A percentile compares a stretch with the other conserved stretches of the same genome.
These are phyloP conservation scores for Merodon equestris DNA, from an alignment of 2,888 invertebrate species.

Conservation along the genomic window DNA sequence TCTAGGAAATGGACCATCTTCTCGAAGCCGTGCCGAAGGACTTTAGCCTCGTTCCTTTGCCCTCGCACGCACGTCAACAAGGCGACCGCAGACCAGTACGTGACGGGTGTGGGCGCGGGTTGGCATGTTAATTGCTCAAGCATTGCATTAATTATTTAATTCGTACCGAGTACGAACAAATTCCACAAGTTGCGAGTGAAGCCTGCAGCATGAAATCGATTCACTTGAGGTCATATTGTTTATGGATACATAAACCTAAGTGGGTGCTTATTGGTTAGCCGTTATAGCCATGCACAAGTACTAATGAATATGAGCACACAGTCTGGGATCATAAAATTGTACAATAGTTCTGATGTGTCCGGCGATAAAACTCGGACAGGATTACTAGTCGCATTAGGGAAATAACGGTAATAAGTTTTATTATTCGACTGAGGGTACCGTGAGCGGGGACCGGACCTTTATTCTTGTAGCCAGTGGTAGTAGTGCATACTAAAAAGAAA, in stretches of 20 bases:
- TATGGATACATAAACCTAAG: constrained; percentile 62
- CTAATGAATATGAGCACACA: constrained; percentile 56
- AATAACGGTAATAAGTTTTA: constrained; percentile 21
- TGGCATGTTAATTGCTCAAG: constrained; percentile 24
- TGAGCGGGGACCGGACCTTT: too few relatives aligned
- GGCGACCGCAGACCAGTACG: constrained; percentile 33
- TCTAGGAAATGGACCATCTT: constrained; percentile 43
- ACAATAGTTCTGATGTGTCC: constrained; percentile 44
- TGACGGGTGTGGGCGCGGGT: not conserved
- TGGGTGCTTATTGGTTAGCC: constrained; percentile 66
- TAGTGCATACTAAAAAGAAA: too few relatives aligned
- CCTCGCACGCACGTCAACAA: not conserved
- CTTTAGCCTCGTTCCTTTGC: constrained; percentile 17
- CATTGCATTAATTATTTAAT: constrained; percentile 63
- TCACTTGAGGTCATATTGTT: constrained; percentile 62
- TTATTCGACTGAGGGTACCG: not conserved
- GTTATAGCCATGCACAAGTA: constrained; percentile 58
- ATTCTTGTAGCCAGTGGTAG: too few relatives aligned
- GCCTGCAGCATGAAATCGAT: constrained; percentile 1
- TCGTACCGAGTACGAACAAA: not conserved
- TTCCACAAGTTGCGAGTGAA: not conserved
- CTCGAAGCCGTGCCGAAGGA: constrained; percentile 21
- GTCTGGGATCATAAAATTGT: constrained; percentile 25
- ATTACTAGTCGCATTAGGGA: constrained; percentile 16
- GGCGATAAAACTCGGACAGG: constrained; percentile 32